Evolutionary conservation across 2,113 vertebrate genomes (phyloP).

Genomic region (Mustelus asterias): DNA sequence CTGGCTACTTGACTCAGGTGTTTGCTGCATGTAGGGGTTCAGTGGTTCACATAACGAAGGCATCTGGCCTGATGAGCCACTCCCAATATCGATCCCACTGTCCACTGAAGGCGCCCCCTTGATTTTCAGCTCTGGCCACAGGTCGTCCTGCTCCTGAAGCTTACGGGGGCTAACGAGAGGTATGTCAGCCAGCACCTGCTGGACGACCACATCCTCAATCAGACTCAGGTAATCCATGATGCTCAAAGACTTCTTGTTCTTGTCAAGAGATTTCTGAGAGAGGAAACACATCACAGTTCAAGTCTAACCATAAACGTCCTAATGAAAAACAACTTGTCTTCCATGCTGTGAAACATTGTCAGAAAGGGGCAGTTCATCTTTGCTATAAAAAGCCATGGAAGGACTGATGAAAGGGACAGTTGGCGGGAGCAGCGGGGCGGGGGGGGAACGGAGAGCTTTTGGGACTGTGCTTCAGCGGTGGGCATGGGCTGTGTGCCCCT

Average conservation of each 20-base stretch:
- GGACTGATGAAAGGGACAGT: not conserved
- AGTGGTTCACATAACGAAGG: no score
- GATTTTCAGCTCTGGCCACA: not conserved
- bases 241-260: not conserved
- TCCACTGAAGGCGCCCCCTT: not conserved
- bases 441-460: not conserved
- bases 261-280: not conserved
- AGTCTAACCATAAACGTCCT: not conserved
- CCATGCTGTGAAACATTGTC: not conserved
- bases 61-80: not conserved
- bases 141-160: not conserved
- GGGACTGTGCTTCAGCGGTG: not conserved
- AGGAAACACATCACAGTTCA: not conserved
- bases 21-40: slow-evolving; percentile 15
- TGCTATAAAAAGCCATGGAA: not conserved
- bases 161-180: not conserved
- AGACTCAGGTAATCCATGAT: not conserved
- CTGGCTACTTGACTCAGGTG: not conserved
- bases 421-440: no score
- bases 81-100: not conserved
- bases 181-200: not conserved
- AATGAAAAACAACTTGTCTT: not conserved
- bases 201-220: not conserved
- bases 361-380: not conserved
- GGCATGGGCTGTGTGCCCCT: not conserved